Evolutionary conservation across 2,888 invertebrate species (phyloP).

Genomic region (Aporophyla nigra): DNA sequence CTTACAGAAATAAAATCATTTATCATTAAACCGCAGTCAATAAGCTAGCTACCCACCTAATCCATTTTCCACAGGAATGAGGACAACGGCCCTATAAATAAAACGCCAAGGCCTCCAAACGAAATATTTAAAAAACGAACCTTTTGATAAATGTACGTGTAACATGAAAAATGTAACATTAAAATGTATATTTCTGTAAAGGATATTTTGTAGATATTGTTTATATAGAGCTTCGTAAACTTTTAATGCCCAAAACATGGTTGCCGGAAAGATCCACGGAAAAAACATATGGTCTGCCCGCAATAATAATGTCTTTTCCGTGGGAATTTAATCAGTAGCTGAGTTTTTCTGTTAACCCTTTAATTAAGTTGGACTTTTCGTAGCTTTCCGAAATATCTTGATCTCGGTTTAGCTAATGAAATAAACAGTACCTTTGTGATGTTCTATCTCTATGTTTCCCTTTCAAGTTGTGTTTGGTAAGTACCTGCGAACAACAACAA

Average conservation of each 20-base stretch:
- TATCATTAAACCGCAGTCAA: constrained; percentile 10
- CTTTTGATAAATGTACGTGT: constrained; percentile 48
- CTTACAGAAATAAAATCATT: too few relatives aligned
- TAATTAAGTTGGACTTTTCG: background rate
- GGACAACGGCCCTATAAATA: constrained; percentile 55
- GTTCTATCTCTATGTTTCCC: background rate
- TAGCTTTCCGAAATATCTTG: background rate
- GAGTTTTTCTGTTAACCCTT: background rate
- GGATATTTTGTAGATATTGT: background rate
- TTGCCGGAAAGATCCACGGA: background rate
- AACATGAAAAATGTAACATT: constrained; percentile 48
- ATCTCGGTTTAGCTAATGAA: background rate
- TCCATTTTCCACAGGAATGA: constrained; percentile 37
- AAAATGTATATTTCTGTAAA: constrained; percentile 8
- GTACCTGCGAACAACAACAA: background rate
- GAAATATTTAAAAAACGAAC: constrained; percentile 47
- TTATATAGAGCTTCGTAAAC: background rate
- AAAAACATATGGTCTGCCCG: too few relatives aligned
- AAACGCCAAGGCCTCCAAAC: constrained; percentile 34
- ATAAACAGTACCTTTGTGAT: background rate
- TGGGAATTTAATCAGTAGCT: background rate
- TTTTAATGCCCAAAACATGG: background rate
- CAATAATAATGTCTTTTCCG: background rate
- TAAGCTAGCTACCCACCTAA: background rate
- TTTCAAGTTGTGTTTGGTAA: background rate